Conservation (phyloP, 2,113 vertebrate species). For the Eleginops maclovinus region DNA sequence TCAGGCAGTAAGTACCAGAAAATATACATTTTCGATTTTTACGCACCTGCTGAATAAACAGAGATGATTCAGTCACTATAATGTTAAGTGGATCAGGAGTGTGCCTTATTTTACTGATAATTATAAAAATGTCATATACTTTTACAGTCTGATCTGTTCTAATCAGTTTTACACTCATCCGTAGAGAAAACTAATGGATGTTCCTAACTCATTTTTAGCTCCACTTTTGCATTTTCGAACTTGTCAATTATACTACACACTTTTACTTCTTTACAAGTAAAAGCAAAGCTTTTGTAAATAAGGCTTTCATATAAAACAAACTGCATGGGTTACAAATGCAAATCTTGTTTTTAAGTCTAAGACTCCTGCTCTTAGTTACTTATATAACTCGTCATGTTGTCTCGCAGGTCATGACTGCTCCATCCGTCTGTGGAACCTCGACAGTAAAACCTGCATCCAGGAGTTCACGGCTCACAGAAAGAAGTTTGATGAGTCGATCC, state of each 20-base stretch:
- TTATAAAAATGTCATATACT: not conserved
- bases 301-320: not conserved
- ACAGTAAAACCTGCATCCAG: constrained; percentile 99
- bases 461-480: constrained; percentile 99
- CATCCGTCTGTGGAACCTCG: constrained; percentile 98
- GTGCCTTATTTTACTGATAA: not conserved
- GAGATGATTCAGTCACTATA: not conserved
- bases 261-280: not conserved
- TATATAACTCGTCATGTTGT: not conserved
- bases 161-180: not conserved
- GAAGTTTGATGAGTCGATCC: constrained; percentile 97
- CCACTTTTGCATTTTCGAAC: not conserved
- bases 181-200: not conserved
- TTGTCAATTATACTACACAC: not conserved
- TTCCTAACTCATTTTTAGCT: not conserved
- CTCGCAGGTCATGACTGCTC: constrained; percentile 97
- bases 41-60: not conserved
- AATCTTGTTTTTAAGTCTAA: not conserved
- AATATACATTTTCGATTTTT: not conserved
- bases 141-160: not conserved
- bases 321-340: not conserved
- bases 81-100: not conserved
- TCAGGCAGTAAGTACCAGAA: constrained; percentile 94
- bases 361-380: not conserved
- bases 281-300: not conserved